Evolutionary conservation across 2,797 vertebrate genomes (phyloP).

Genomic region (Danio aesculapii): DNA sequence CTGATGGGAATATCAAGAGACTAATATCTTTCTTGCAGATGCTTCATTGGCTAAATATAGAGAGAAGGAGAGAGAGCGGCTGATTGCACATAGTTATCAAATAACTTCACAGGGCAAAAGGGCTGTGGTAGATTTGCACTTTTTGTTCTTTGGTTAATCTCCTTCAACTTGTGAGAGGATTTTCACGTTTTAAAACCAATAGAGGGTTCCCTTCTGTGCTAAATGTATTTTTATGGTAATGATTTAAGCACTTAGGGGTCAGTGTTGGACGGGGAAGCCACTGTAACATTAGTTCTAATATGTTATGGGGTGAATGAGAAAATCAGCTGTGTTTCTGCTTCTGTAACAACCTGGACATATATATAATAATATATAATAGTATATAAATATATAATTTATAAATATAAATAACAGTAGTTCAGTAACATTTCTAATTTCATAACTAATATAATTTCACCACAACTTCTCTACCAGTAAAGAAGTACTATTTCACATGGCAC

Average conservation of each 20-base stretch:
- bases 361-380: too few species aligned
- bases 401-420: not conserved
- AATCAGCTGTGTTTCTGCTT: not conserved
- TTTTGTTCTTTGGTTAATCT: constrained; percentile 49
- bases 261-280: not conserved
- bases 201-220: not conserved
- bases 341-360: too few species aligned
- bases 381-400: too few species aligned
- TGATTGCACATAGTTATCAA: constrained; percentile 66
- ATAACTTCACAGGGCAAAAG: constrained; percentile 67
- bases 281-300: not conserved
- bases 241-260: constrained; percentile 2
- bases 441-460: not conserved
- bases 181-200: constrained; percentile 27
- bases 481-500: not conserved
- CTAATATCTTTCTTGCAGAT: constrained; percentile 88
- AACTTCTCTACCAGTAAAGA: not conserved
- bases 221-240: constrained; percentile 25
- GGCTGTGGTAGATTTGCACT: constrained; percentile 63
- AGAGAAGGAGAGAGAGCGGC: constrained; percentile 55
- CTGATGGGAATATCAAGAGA: constrained; percentile 91
- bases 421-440: too few species aligned
- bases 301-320: constrained; percentile 30
- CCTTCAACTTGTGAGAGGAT: constrained; percentile 52
- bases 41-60: constrained; percentile 91